Base-by-base conservation (phyloP, 2,113 vertebrate species). In the Mirounga angustirostris region DNA sequence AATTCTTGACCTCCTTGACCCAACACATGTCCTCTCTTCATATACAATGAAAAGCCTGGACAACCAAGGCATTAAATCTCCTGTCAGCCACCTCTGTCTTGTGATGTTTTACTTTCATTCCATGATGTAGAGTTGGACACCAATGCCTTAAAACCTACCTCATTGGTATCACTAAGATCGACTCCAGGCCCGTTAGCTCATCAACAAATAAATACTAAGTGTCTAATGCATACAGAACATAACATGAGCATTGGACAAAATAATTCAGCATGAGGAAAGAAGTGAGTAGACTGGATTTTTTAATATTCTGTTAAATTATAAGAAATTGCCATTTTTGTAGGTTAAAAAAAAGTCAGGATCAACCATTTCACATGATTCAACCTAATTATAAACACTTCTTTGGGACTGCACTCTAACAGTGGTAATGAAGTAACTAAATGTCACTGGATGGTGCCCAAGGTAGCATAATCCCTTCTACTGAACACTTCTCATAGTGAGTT, bases 1-100 rank as follows among this genome's bases (percentile, higher is more conserved):
- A 97, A 97, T 98, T 95, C 96, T 81, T 98, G 88, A 97, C 98
- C 98, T 89, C 67, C 30, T 4, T 80, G 94, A 96, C 95, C 92
- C 24, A 65, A 73, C 97, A 97, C 88, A 92, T 95, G 96, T 97
- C 82, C 85, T 89, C 85, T 76, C 85, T 89, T 65, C 19, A 74
- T 14, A 33, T 28, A 61, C 54, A 43, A 52, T 54, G 79, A 96
- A 87, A 97, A 91, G 50, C 36, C 54, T 81, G 26, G 24, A 81
- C 63, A 94, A 78, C 46, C 30, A 65, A 91, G 36, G 56, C 21
- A 28, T 65, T 54, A 90, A 96, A 59, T 33, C 76, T 93, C 71
- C 19, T 33, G 67, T 86, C 33, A 63, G 81, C 30, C 61, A 95
- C 86, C 28, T 93, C 50, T 52, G 24, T 12, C 40, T 91, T 26